A percentile compares a stretch with the other conserved stretches of the same genome.
Evolutionary conservation across 2,113 vertebrate species (phyloP).

Genomic region (Crotalus viridis): DNA sequence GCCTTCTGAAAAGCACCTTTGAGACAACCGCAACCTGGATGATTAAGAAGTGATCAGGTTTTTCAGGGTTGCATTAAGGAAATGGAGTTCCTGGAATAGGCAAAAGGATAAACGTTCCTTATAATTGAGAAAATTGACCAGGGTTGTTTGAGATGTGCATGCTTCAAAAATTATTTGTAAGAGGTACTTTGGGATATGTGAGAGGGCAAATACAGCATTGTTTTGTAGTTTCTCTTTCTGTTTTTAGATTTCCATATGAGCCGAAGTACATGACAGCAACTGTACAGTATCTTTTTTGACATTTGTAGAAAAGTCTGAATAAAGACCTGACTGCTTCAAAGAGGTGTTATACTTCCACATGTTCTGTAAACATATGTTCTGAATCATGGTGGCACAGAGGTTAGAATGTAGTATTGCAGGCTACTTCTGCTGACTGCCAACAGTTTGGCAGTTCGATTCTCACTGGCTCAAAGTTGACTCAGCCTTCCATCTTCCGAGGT

Average conservation of each 20-base stretch:
- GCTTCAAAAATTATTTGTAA: not conserved
- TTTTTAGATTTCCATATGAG: not conserved
- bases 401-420: too few species aligned
- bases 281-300: not conserved
- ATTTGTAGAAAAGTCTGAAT: not conserved
- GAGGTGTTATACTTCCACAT: not conserved
- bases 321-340: not conserved
- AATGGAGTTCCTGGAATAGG: not conserved
- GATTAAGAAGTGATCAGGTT: not conserved
- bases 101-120: not conserved
- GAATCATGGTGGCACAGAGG: not conserved
- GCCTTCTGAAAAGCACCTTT: not conserved
- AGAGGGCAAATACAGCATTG: not conserved
- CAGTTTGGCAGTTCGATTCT: too few species aligned
- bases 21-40: not conserved
- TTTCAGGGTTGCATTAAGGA: not conserved
- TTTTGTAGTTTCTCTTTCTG: not conserved
- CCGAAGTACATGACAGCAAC: not conserved
- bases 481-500: too few species aligned
- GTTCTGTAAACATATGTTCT: not conserved
- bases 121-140: not conserved
- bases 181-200: not conserved
- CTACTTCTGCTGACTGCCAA: too few species aligned
- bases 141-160: not conserved
- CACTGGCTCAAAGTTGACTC: too few species aligned